Conservation (phyloP, 2,113 vertebrate species). For the Pelecanus crispus region DNA sequence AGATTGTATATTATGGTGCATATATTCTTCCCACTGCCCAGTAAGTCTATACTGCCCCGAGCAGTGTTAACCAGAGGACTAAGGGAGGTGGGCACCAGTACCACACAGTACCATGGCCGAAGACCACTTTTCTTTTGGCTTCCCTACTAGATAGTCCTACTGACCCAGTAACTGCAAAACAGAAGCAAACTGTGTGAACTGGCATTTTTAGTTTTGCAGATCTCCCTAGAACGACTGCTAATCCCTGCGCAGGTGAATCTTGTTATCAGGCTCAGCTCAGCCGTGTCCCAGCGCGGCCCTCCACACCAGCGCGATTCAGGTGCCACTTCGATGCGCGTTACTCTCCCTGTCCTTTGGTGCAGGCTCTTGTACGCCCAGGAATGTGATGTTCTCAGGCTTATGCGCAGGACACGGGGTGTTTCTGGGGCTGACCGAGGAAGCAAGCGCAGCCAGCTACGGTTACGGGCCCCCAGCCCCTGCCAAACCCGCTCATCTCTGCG, state of each 20-base stretch:
- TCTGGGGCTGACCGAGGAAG: not conserved
- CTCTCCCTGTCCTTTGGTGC: not conserved
- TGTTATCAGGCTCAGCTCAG: not conserved
- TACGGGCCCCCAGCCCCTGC: accelerated
- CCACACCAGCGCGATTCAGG: not conserved
- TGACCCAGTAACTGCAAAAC: not conserved
- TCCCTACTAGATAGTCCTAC: not conserved
- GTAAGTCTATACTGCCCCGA: not conserved
- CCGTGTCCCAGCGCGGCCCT: not conserved
- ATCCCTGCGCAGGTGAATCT: not conserved
- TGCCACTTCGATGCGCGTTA: not conserved
- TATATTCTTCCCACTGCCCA: not conserved
- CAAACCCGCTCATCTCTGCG: not conserved
- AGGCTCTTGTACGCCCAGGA: accelerated
- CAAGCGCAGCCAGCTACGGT: accelerated
- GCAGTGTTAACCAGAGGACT: not conserved
- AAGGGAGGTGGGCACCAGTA: not conserved
- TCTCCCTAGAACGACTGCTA: accelerated
- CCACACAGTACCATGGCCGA: accelerated
- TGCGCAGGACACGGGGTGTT: accelerated
- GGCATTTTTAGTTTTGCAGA: not conserved
- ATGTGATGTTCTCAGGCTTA: accelerated
- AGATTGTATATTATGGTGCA: accelerated
- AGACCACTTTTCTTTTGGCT: not conserved
- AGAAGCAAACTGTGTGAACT: accelerated